These are phyloP conservation scores for Drosophila saltans DNA, from an alignment of 1,140 invertebrate genomes.

Conservation along the genomic window DNA sequence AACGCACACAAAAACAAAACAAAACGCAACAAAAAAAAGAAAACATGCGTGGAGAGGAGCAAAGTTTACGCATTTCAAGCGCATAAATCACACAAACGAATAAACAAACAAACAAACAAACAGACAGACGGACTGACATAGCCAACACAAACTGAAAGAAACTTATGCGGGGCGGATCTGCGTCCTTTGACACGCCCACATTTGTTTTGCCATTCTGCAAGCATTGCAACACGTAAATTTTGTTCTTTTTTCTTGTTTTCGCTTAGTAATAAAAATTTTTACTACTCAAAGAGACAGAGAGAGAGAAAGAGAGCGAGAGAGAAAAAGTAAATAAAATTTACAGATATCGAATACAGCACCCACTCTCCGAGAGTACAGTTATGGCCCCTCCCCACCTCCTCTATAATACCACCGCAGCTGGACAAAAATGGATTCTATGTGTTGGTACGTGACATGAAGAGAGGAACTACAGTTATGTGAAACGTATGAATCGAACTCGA, in stretches of 20 bases:
- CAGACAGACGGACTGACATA: conserved; percentile 23
- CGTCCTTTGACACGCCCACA: neutral
- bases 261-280: conserved; percentile 68
- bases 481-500: neutral
- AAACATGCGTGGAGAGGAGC: conserved; percentile 18
- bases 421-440: neutral
- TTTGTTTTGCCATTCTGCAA: conserved; percentile 17
- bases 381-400: neutral
- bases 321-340: neutral
- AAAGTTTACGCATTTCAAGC: conserved; percentile 60
- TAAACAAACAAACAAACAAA: conserved; percentile 30
- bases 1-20: neutral
- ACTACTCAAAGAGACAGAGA: conserved; percentile 49
- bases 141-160: conserved; percentile 9
- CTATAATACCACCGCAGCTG: too few relatives aligned
- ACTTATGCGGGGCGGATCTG: conserved; percentile 2
- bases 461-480: neutral
- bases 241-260: conserved; percentile 25
- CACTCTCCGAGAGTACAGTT: neutral
- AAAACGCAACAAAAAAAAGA: neutral
- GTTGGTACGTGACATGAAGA: neutral
- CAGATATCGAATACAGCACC: conserved; percentile 15
- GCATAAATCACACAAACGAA: conserved; percentile 69
- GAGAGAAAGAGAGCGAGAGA: neutral
- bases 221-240: conserved; percentile 62